These are phyloP conservation scores for Stenurella melanura DNA, from an alignment of 2,888 invertebrate genomes.

Conservation along the genomic window DNA sequence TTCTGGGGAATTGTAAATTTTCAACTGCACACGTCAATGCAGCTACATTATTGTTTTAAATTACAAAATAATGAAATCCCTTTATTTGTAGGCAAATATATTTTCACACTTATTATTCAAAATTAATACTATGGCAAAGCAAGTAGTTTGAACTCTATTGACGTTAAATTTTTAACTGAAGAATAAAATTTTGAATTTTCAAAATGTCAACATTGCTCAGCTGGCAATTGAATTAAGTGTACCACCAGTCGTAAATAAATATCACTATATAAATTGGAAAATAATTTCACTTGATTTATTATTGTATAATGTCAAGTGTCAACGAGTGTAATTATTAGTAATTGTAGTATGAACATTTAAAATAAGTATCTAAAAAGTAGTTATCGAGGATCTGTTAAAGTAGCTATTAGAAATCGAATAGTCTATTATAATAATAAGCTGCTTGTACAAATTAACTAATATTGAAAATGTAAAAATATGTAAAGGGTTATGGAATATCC, in stretches of 20 bases:
- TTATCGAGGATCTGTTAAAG: background rate
- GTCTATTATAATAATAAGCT: background rate
- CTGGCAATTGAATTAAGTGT: background rate
- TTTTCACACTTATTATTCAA: too few species aligned
- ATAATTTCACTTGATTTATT: slow-evolving; percentile 10
- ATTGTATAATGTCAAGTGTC: slow-evolving; percentile 17
- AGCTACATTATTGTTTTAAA: too few species aligned
- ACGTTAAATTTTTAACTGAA: too few species aligned
- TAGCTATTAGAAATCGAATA: background rate
- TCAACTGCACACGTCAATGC: too few species aligned
- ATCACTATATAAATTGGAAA: background rate
- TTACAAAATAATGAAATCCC: too few species aligned
- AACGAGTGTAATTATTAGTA: background rate
- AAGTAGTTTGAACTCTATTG: too few species aligned
- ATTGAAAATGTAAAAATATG: slow-evolving; percentile 36
- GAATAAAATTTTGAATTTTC: too few species aligned
- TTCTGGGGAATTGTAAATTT: too few species aligned
- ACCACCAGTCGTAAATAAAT: background rate
- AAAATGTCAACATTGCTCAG: too few species aligned
- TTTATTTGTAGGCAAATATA: too few species aligned
- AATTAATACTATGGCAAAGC: too few species aligned
- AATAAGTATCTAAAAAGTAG: slow-evolving; percentile 2
- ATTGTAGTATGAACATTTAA: background rate
- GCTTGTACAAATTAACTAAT: background rate
- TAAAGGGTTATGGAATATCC: slow-evolving; percentile 71